Evolutionary conservation across 30 jellyfish, hydroid and myxozoan species (phyloP), one percentile per base, ranked within the genome.

Genomic region (Turritopsis dohrnii): DNA sequence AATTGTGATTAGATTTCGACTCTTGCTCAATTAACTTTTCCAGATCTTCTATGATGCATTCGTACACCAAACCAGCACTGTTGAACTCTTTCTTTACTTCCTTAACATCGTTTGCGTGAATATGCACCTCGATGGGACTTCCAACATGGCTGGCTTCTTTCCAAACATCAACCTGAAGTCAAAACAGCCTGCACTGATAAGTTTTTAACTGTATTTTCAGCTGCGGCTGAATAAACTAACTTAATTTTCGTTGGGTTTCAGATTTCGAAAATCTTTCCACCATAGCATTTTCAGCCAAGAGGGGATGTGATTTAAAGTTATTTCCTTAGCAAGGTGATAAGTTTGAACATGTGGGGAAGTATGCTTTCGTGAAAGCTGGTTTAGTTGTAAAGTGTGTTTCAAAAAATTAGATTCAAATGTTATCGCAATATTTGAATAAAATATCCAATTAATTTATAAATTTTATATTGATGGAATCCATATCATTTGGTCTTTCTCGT

Each of bases 121-220:
- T 92, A 29, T 74, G 83, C 9, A 74, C 41, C 81, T 92, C 98
- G 52, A 92, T 96, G 4, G 92, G 86, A 19, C 21, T 7, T 21
- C 93, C 90, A 31, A 85, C 72, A 21, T 17, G 76, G 75, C 74
- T 69, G 8, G 97, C 96, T 84, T 87, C 96, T 19, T 27, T 69
- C 77, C 77, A 69, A 7, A 69, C 77, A 69, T 69, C 77, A 69
- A 69, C 31, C 77, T 69, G 30, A 69, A 69, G 19, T 7, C 22
- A 60, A 60, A 23, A 0, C 73, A 60, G 73, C 21, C 16, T 7
- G 19, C 31, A 19, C 13, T 41, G 5, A 41, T 13, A 5, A 41
- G 9, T 7, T 8, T 8, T n/a, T n/a, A n/a, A n/a, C n/a, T n/a
- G n/a, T 8, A 3, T 5, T 3, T 41, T 41, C 60, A 41, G 60